Evolutionary conservation across 37 sponge, comb jelly and placozoan species (phyloP).

Genomic region (Crambe crambe): DNA sequence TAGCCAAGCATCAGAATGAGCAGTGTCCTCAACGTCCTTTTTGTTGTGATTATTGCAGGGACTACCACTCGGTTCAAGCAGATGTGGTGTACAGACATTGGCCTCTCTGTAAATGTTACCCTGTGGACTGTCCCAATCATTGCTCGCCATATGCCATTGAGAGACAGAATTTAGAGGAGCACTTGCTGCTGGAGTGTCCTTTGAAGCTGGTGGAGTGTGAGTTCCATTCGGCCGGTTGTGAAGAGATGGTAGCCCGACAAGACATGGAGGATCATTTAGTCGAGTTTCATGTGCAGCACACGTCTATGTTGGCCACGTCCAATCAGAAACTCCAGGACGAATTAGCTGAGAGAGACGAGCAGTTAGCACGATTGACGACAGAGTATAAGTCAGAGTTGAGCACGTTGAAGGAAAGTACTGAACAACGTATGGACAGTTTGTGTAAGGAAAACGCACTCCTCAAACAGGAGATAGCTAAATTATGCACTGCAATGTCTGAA

Average conservation of each 20-base stretch:
- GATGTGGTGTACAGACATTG: constrained; percentile 30
- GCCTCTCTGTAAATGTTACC: constrained; percentile 22
- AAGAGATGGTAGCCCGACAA: constrained; percentile 1
- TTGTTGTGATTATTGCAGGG: constrained; percentile 47
- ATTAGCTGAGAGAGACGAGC: constrained; percentile 2
- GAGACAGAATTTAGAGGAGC: constrained; percentile 26
- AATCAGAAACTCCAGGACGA: constrained; percentile 25
- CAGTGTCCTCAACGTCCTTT: constrained; percentile 38
- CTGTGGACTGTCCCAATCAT: constrained; percentile 31
- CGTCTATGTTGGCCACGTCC: constrained; percentile 7
- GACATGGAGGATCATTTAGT: constrained; percentile 28
- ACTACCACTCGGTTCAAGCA: constrained; percentile 30
- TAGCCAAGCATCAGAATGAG: constrained; percentile 20
- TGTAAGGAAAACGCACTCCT: constrained; percentile 12
- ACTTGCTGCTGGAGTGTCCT: constrained; percentile 27
- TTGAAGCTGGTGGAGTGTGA: constrained; percentile 15
- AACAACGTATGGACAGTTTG: background rate
- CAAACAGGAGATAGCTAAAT: constrained; percentile 6
- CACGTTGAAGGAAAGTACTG: background rate
- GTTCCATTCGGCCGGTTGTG: constrained; percentile 41
- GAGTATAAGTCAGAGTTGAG: background rate
- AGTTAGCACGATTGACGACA: background rate
- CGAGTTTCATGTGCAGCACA: constrained; percentile 11
- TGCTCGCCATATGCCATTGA: constrained; percentile 25
- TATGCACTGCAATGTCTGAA: background rate